Conservation (phyloP, 2,888 invertebrate genomes). For the Drepanosiphum platanoidis region DNA sequence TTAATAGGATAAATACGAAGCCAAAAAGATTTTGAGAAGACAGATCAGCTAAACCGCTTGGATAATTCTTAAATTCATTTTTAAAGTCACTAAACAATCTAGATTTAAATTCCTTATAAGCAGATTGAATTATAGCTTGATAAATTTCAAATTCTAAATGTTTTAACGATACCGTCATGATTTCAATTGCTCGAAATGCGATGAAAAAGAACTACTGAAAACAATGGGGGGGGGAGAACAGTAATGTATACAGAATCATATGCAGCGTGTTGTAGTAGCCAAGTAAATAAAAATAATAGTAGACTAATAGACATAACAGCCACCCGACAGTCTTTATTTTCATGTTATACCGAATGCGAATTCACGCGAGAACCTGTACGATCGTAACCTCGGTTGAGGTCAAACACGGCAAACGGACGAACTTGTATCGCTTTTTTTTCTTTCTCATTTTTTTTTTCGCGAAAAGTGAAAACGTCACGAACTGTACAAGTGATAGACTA, state of each 20-base stretch:
- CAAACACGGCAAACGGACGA: background rate
- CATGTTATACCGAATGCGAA: background rate
- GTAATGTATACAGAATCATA: background rate
- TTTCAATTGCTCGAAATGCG: no score
- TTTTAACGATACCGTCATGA: no score
- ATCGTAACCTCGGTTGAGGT: constrained; percentile 15
- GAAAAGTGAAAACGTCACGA: constrained; percentile 61
- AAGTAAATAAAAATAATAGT: background rate
- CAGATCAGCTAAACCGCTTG: no score
- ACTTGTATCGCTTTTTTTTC: background rate
- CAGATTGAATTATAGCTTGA: no score
- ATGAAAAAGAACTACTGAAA: no score
- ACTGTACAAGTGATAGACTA: constrained; percentile 34
- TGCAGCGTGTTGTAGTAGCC: background rate
- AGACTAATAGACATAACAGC: background rate
- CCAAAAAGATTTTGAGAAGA: no score
- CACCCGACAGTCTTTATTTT: background rate
- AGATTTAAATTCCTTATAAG: no score
- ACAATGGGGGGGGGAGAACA: no score
- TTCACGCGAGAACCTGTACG: background rate
- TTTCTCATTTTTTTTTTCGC: constrained; percentile 28
- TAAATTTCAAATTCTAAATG: no score
- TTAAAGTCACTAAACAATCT: no score
- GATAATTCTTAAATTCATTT: no score
- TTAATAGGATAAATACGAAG: no score